These are phyloP conservation scores for Drosophila sproati DNA, from an alignment of 1,140 invertebrate species.

Conservation along the genomic window DNA sequence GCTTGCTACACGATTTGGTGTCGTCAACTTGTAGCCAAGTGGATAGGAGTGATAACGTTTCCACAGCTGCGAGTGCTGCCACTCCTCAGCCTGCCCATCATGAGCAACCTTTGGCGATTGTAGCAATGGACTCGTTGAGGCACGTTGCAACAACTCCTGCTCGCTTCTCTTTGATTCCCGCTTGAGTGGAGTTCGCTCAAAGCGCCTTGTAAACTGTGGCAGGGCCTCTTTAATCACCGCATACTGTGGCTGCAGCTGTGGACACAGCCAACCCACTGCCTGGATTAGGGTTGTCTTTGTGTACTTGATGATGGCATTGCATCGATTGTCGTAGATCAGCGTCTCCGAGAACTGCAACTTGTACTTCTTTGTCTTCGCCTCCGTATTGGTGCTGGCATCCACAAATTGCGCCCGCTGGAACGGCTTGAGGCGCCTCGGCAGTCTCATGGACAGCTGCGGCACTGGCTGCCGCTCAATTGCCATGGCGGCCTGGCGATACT, in stretches of 20 bases:
- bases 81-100: neutral
- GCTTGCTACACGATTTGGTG: neutral
- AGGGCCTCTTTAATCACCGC: constrained; percentile 5
- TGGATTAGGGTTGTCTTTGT: neutral
- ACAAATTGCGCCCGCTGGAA: neutral
- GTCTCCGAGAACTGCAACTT: constrained; percentile 45
- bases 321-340: constrained; percentile 51
- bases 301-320: constrained; percentile 35
- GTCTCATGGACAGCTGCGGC: too few relatives aligned
- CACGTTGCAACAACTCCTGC: constrained; percentile 7
- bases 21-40: neutral
- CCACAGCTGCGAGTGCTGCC: constrained; percentile 28
- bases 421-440: neutral
- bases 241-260: constrained; percentile 1
- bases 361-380: constrained; percentile 6
- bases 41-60: constrained; percentile 32
- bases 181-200: neutral
- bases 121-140: constrained; percentile 17
- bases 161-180: neutral
- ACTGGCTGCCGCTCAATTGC: constrained; percentile 25
- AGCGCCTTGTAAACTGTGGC: neutral
- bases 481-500: constrained; percentile 29
- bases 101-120: neutral
- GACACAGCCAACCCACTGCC: neutral
- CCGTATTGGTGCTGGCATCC: constrained; percentile 44